A percentile compares a stretch with the other conserved stretches of the same genome.
phyloP scores from a whole-genome alignment of 2,797 vertebrate genomes.

The Emydoidea blandingii region DNA sequence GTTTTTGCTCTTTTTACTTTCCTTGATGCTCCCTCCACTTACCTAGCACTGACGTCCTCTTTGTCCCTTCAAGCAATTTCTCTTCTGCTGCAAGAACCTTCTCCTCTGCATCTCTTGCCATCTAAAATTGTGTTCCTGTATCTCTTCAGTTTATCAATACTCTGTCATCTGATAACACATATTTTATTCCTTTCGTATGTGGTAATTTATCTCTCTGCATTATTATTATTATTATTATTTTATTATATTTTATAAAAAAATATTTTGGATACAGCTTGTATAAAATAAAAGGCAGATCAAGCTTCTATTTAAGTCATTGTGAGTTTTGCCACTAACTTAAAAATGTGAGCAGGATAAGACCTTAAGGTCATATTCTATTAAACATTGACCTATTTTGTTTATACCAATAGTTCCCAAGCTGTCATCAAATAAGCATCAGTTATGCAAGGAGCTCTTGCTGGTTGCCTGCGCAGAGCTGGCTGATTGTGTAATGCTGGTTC shows the following conservation, averaged over 20 bases:
- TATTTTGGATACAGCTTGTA: not conserved
- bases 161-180: not conserved
- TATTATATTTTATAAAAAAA: not conserved
- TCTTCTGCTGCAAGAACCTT: not conserved
- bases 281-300: not conserved
- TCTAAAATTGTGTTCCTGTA: not conserved
- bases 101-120: not conserved
- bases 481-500: not conserved
- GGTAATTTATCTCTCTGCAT: not conserved
- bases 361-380: not conserved
- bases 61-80: not conserved
- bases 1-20: slow-evolving; percentile 10
- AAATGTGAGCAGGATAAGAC: not conserved
- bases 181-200: not conserved
- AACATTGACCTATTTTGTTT: not conserved
- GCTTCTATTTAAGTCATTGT: slow-evolving; percentile 16
- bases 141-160: not conserved
- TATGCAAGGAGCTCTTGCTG: not conserved
- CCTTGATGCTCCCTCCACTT: not conserved
- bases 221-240: not conserved
- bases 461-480: not conserved
- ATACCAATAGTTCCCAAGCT: not conserved
- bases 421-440: not conserved
- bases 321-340: not conserved
- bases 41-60: not conserved